Conservation (phyloP, 2,113 vertebrate species). For the Typhlomys cinereus region DNA sequence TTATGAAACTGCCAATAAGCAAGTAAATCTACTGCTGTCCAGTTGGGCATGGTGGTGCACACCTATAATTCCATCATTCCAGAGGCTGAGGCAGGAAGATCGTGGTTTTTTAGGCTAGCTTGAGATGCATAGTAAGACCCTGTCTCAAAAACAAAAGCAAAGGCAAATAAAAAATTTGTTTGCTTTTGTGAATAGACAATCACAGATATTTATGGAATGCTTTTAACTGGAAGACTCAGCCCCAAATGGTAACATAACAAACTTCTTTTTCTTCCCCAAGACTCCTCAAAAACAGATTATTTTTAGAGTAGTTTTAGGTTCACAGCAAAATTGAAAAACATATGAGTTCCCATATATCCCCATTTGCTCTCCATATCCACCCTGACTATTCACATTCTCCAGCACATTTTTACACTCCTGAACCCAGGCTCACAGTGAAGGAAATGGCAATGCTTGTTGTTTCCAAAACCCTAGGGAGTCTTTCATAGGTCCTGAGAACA, state of each 20-base stretch:
- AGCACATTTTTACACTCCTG: background rate
- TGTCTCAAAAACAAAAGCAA: background rate
- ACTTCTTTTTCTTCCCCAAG: background rate
- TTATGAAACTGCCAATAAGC: too few relatives aligned
- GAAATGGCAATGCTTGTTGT: background rate
- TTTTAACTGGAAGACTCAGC: background rate
- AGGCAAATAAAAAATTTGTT: background rate
- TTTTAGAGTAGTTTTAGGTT: slow-evolving; percentile 12
- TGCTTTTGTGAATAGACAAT: background rate
- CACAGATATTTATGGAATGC: background rate
- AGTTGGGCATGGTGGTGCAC: too few relatives aligned
- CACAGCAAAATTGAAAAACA: background rate
- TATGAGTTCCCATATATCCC: background rate
- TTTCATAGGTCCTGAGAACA: background rate
- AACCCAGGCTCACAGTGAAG: background rate
- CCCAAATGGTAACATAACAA: background rate
- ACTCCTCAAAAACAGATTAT: background rate
- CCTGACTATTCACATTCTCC: too few relatives aligned
- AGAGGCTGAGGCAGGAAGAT: background rate
- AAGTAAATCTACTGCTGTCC: too few relatives aligned
- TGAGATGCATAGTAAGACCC: background rate
- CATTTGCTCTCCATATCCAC: background rate
- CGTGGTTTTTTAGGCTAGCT: background rate
- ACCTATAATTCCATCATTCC: background rate
- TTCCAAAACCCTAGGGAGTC: background rate